Percentiles rank a stretch among this genome's conserved stretches.
Evolutionary conservation across 2,888 invertebrate species (phyloP).

Genomic region (Caprella mutica): DNA sequence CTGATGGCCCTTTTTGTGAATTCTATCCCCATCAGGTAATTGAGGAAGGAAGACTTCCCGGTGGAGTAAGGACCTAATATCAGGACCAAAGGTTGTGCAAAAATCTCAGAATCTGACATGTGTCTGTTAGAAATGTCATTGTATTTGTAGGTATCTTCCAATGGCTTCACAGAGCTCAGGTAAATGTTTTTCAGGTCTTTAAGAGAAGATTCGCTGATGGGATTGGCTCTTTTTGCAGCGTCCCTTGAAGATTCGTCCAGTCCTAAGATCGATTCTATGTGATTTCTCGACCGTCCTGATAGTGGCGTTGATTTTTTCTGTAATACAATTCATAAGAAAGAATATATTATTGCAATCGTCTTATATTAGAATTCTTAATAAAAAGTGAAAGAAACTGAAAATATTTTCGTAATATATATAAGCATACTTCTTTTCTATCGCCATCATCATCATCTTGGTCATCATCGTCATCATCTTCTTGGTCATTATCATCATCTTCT

Average conservation of each 20-base stretch:
- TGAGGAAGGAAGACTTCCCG: constrained; percentile 86
- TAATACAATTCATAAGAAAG: neutral
- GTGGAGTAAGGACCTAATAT: constrained; percentile 96
- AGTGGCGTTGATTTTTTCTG: constrained; percentile 43
- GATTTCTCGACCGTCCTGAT: constrained; percentile 57
- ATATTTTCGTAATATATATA: no score
- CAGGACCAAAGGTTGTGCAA: constrained; percentile 79
- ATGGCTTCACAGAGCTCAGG: constrained; percentile 73
- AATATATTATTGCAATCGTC: neutral
- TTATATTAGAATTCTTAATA: neutral
- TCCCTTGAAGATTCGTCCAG: constrained; percentile 61
- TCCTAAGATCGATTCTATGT: constrained; percentile 66
- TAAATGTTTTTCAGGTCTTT: constrained; percentile 74
- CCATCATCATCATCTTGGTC: no score
- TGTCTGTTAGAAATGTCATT: constrained; percentile 81
- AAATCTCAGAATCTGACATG: constrained; percentile 85
- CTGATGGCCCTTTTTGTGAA: constrained; percentile 68
- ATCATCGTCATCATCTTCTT: no score
- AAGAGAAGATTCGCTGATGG: constrained; percentile 48
- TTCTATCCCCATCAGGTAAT: constrained; percentile 79
- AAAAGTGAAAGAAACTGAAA: no score
- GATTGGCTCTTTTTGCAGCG: constrained; percentile 50
- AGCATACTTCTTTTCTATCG: no score
- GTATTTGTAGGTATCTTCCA: constrained; percentile 83
- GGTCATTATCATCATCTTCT: no score